phyloP scores from a whole-genome alignment of 2,888 invertebrate species.

The Pollenia angustigena region DNA sequence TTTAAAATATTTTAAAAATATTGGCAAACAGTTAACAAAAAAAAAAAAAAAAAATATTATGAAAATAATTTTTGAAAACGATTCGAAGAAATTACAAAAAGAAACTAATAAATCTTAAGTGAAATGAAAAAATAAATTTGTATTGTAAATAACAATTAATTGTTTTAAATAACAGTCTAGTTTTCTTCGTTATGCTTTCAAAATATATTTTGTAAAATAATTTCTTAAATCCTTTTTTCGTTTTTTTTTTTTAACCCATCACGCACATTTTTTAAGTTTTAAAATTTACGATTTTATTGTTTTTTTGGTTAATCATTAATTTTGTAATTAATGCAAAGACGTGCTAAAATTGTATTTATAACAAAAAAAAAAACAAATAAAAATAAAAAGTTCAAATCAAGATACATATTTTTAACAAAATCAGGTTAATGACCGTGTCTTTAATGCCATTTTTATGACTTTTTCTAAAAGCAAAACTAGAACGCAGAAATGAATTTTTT shows the following conservation, averaged over 20 bases:
- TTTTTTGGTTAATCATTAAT: not conserved
- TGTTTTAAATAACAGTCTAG: not conserved
- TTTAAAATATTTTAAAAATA: slow-evolving; percentile 42
- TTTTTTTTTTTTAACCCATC: not conserved
- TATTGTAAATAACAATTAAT: slow-evolving; percentile 25
- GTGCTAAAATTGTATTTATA: not conserved
- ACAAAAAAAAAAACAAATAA: not conserved
- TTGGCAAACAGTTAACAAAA: slow-evolving; percentile 41
- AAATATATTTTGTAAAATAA: slow-evolving; percentile 7
- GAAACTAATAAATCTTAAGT: not conserved
- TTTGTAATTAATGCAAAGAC: not conserved
- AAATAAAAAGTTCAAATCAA: not conserved
- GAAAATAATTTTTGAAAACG: not conserved
- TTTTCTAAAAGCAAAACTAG: slow-evolving; percentile 19
- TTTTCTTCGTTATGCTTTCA: not conserved
- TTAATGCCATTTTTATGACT: slow-evolving; percentile 11
- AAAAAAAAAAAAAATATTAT: not conserved
- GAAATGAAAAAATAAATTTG: slow-evolving; percentile 1
- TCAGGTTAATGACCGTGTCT: slow-evolving; percentile 56
- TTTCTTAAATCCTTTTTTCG: not conserved
- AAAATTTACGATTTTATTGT: not conserved
- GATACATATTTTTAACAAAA: not conserved
- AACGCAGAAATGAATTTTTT: not conserved
- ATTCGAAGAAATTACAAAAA: slow-evolving; percentile 25
- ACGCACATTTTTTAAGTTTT: slow-evolving; percentile 3